A percentile compares a stretch with the other conserved stretches of the same genome.
These are phyloP conservation scores for Eudasyphora cyanicolor DNA, from an alignment of 2,888 invertebrate species.

Conservation along the genomic window DNA sequence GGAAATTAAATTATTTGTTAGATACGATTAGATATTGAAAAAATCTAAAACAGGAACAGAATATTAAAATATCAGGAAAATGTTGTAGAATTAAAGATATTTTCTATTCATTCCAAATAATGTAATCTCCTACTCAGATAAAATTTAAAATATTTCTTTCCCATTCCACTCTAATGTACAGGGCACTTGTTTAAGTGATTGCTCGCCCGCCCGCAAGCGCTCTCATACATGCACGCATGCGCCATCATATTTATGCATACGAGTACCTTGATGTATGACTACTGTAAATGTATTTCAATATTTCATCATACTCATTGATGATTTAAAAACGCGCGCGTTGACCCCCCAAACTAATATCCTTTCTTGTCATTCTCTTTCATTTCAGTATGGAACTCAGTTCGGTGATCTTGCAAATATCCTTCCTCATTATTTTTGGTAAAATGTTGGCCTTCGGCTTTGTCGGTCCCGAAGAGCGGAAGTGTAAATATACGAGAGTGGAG, in stretches of 20 bases:
- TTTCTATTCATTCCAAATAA: too few species aligned
- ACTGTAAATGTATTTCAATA: conserved; percentile 45
- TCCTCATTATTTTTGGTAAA: conserved; percentile 71
- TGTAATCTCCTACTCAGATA: too few species aligned
- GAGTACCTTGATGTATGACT: neutral
- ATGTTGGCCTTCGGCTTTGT: conserved; percentile 74
- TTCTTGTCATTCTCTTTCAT: conserved; percentile 39
- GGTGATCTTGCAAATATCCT: conserved; percentile 70
- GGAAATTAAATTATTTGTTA: too few species aligned
- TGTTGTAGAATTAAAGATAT: too few species aligned
- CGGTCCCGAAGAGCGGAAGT: conserved; percentile 74
- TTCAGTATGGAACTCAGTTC: conserved; percentile 70
- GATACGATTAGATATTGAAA: too few species aligned
- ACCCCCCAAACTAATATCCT: conserved; percentile 23
- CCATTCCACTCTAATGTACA: neutral
- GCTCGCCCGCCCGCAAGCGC: neutral
- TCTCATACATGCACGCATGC: too few species aligned
- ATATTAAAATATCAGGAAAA: too few species aligned
- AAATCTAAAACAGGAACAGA: too few species aligned
- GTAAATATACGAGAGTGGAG: conserved; percentile 75
- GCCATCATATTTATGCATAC: neutral
- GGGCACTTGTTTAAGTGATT: neutral
- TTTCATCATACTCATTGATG: conserved; percentile 47
- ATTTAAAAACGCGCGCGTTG: conserved; percentile 6
- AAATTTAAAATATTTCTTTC: too few species aligned